phyloP scores from a whole-genome alignment of 2,113 vertebrate species.

The Casuarius casuarius region DNA sequence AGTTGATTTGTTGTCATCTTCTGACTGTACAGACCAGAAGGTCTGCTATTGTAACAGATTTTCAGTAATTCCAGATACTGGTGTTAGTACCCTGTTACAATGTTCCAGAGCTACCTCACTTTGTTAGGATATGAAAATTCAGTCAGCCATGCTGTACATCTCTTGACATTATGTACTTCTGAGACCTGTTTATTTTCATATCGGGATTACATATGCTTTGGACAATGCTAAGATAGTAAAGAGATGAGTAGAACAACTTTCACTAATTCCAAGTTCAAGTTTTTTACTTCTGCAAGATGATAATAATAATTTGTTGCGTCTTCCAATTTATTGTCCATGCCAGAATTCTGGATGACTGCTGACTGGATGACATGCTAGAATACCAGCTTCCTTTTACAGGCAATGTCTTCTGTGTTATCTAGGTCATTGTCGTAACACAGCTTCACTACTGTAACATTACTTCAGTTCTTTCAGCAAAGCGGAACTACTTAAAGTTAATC shows the following conservation, averaged over 20 bases:
- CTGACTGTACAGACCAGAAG: background rate
- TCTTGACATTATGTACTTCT: background rate
- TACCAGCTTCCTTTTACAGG: background rate
- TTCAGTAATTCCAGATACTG: background rate
- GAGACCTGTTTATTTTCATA: background rate
- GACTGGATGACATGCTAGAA: too few relatives aligned
- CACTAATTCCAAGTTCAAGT: background rate
- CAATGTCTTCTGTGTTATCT: accelerated
- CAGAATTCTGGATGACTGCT: background rate
- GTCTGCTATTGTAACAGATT: background rate
- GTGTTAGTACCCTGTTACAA: background rate
- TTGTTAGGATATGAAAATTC: background rate
- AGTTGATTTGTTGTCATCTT: background rate
- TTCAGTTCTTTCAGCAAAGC: background rate
- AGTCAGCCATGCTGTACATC: accelerated
- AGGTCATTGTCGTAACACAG: background rate
- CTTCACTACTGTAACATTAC: background rate
- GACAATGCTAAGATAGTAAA: background rate
- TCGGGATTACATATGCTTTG: background rate
- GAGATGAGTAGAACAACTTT: background rate
- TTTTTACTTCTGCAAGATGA: background rate
- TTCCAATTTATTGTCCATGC: background rate
- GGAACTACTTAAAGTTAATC: background rate
- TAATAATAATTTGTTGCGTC: background rate
- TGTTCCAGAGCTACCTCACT: accelerated